Percentiles rank a stretch among this genome's conserved stretches.
Conservation (phyloP, 2,888 invertebrate species). For the Acrobasis repandana region DNA sequence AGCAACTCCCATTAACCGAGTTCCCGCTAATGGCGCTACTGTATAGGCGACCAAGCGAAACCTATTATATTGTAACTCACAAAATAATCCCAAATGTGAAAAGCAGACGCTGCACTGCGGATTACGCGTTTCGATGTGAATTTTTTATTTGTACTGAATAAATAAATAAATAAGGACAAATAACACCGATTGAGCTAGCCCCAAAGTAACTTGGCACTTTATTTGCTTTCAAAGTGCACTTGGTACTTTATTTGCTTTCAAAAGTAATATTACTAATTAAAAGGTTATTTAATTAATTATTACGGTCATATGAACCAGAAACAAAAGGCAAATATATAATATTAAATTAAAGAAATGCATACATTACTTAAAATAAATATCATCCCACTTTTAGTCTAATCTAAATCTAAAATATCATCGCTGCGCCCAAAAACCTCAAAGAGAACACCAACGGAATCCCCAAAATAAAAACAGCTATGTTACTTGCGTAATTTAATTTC, state of each 20-base stretch:
- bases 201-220: too few species aligned
- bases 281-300: too few species aligned
- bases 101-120: background rate
- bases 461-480: constrained; percentile 46
- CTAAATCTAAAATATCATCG: constrained; percentile 1
- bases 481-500: constrained; percentile 58
- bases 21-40: background rate
- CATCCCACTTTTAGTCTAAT: background rate
- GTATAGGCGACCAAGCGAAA: constrained; percentile 2
- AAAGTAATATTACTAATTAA: too few species aligned
- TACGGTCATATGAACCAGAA: too few species aligned
- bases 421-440: constrained; percentile 16
- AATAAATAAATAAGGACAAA: too few species aligned
- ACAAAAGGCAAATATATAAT: too few species aligned
- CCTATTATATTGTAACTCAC: background rate
- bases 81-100: background rate
- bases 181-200: too few species aligned
- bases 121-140: too few species aligned
- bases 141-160: too few species aligned
- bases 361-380: background rate
- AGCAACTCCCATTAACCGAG: constrained; percentile 7
- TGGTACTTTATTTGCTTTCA: too few species aligned
- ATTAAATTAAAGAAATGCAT: background rate
- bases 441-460: constrained; percentile 30
- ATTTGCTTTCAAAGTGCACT: too few species aligned